phyloP scores from a whole-genome alignment of 53 echinoderm and acorn worm species.

The Antedon mediterranea region DNA sequence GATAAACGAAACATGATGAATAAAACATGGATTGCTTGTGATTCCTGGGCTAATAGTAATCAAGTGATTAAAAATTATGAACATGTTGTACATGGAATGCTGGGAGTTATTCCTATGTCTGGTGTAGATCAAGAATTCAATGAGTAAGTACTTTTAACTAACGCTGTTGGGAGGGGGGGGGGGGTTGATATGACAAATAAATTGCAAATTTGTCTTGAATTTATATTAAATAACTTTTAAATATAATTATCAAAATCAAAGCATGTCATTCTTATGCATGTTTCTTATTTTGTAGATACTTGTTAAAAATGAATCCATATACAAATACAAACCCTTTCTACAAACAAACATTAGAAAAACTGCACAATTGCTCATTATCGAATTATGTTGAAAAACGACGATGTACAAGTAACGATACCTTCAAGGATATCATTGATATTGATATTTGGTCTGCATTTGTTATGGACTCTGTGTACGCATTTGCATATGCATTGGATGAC shows the following conservation, averaged over 20 bases:
- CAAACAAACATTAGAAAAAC: conserved; percentile 39
- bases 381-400: conserved; percentile 3
- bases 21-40: conserved; percentile 87
- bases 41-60: conserved; percentile 64
- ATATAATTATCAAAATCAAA: no score
- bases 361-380: conserved; percentile 39
- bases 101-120: conserved; percentile 71
- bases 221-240: no score
- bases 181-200: no score
- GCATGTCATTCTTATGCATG: no score
- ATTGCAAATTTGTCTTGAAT: no score
- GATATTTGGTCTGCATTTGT: conserved; percentile 40
- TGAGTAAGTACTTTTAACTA: conserved; percentile 1
- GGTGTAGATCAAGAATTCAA: conserved; percentile 35
- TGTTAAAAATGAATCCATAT: conserved; percentile 40
- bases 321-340: conserved; percentile 83
- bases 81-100: conserved; percentile 57
- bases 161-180: no score
- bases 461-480: conserved; percentile 72
- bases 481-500: conserved; percentile 59
- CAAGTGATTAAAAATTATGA: conserved; percentile 17
- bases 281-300: conserved; percentile 26
- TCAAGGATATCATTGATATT: conserved; percentile 33
- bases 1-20: conserved; percentile 16
- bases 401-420: conserved; percentile 61